Evolutionary conservation across 2,113 vertebrate species (phyloP).

Genomic region (Lontra canadensis): DNA sequence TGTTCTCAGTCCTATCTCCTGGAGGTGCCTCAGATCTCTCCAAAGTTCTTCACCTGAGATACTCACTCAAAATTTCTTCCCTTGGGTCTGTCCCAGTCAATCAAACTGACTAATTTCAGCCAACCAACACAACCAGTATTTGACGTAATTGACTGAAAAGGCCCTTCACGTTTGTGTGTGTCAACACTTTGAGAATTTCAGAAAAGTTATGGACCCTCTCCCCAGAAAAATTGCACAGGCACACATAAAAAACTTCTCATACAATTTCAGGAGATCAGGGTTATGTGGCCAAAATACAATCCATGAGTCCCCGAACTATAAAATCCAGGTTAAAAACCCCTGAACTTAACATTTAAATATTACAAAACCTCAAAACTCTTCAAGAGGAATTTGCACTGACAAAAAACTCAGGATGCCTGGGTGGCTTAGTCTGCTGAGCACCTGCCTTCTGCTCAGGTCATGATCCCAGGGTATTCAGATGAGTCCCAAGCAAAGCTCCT

Average conservation of each 20-base stretch:
- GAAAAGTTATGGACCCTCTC: not conserved
- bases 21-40: not conserved
- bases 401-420: not conserved
- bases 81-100: not conserved
- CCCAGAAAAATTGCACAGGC: not conserved
- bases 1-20: not conserved
- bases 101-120: not conserved
- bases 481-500: not conserved
- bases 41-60: constrained; percentile 18
- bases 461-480: not conserved
- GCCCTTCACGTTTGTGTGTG: not conserved
- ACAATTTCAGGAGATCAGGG: constrained; percentile 30
- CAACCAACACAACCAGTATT: not conserved
- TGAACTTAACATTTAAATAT: not conserved
- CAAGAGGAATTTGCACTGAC: not conserved
- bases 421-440: not conserved
- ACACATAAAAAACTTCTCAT: not conserved
- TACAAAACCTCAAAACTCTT: constrained; percentile 24
- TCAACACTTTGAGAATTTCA: constrained; percentile 13
- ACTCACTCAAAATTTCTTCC: constrained; percentile 36
- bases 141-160: constrained; percentile 25
- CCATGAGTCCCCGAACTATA: not conserved
- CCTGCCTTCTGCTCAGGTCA: not conserved
- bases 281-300: constrained; percentile 26
- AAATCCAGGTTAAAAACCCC: not conserved